Base-by-base conservation (phyloP, 2,888 invertebrate species). In the Sturmia bella region DNA sequence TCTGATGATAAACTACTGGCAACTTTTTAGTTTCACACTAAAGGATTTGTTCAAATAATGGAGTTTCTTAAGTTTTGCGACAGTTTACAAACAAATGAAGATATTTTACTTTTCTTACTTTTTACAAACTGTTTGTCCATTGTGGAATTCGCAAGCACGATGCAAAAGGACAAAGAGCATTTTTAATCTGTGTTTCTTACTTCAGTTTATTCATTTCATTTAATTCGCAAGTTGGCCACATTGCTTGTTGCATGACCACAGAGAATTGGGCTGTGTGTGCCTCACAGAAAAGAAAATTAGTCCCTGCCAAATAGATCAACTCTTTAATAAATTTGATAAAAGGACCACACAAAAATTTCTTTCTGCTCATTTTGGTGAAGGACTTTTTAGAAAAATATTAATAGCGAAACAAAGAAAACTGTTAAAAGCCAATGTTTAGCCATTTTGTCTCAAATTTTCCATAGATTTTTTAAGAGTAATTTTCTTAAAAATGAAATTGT, bases 31-130 rank as follows among this genome's bases (percentile, higher is more conserved):
- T 78, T 82, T 82, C 82, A 82, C 82, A 78, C 82, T 75, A 75
- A 80, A 84, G 79, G 84, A 84, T 84, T 84, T 84, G 83, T 69
- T 84, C 84, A 83, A 84, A 85, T 85, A 84, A 85, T 85, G 84
- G 79, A 84, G 83, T 83, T 81, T 72, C 68, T 21, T 80, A 84
- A 85, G 84, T 85, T 85, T 85, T 82, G 83, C 85, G 84, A 84
- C 85, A 84, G 83, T 85, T 84, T 81, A 84, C 84, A 84, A 84
- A 84, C 83, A 84, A 84, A 83, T 83, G 72, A 75, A 81, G 68
- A 85, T 73, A 75, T 27, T 56, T 32, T 59, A 32, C 43, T 61
- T 12, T 57, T 15, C 9, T 17, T 54, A 0, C 7, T 37, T 37
- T 54, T 27, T 41, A 12, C 19, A 13, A 15, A 39, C 21, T 32